Base-by-base conservation (phyloP, 2,888 invertebrate genomes). In the Temnothorax unifasciatus region DNA sequence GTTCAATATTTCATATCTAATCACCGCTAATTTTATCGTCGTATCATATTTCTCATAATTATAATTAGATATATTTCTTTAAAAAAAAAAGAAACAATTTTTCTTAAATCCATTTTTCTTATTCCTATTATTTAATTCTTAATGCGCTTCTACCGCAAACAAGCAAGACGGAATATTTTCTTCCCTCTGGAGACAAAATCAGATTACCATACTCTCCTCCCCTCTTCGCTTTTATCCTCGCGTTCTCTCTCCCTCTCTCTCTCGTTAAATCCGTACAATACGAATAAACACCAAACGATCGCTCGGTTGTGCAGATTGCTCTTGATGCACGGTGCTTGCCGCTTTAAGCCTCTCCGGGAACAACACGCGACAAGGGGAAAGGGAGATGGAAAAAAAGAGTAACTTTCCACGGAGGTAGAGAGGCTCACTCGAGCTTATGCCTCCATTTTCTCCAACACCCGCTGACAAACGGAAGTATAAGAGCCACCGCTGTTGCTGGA, bases 271-370 rank as follows among this genome's bases (percentile, higher is more conserved):
- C 83, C 41, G 75, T 83, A 61, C 88, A 86, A 85, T 90, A 86
- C 89, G 89, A 90, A 90, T 90, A 89, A 79, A 83, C 84, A 69
- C 82, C 84, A 86, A 77, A 86, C 44, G 74, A 86, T 90, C 89
- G 89, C 90, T 85, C 86, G 86, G 85, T 90, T 84, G 86, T 86
- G 88, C 75, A 68, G 85, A 84, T 83, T 81, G 76, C 83, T 85
- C 81, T 81, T 81, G 74, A 81, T 50, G 59, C 47, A 71, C 79
- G 54, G 69, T 57, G 34, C 77, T 77, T 44, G 69, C 44, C 47
- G 59, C 74, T 81, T 81, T 73, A 81, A 81, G 73, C 25, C n/a
- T 71, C 44, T 47, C 13, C 9, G 69, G 15, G 34, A 54, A 71
- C 57, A 34, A 71, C 44, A 44, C 29, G 54, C 57, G 25, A 57